Percentiles rank a stretch among this genome's conserved stretches.
These are phyloP conservation scores for Drosophila affinis DNA, from an alignment of 2,888 invertebrate species.

Conservation along the genomic window DNA sequence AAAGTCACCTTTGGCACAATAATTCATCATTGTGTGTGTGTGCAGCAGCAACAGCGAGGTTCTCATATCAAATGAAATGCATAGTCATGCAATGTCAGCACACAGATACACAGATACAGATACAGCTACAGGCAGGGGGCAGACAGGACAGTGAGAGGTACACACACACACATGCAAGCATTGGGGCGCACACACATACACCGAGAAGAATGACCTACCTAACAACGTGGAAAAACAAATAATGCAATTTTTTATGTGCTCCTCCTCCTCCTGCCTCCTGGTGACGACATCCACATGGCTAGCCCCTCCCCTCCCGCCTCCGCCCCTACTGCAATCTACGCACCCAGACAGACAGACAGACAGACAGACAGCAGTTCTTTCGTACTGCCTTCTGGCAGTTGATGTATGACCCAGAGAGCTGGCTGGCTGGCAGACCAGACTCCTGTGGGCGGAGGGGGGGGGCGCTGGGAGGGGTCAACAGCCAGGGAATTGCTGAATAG, in stretches of 20 bases:
- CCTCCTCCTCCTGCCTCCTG: conserved; percentile 4
- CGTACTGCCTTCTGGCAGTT: conserved; percentile 44
- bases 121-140: neutral
- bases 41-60: neutral
- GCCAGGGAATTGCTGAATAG: conserved; percentile 60
- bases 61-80: conserved; percentile 76
- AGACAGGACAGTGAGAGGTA: neutral
- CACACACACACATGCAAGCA: neutral
- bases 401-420: conserved; percentile 64
- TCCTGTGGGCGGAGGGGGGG: neutral
- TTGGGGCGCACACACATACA: neutral
- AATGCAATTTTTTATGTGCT: conserved; percentile 63
- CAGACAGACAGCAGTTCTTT: neutral
- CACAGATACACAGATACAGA: conserved; percentile 38
- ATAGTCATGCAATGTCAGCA: conserved; percentile 66
- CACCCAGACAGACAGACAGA: conserved; percentile 11
- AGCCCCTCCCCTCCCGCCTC: neutral
- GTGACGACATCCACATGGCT: conserved; percentile 35
- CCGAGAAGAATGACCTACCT: conserved; percentile 12
- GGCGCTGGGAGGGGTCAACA: conserved; percentile 48
- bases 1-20: conserved; percentile 72
- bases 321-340: conserved; percentile 48
- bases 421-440: conserved; percentile 17
- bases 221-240: conserved; percentile 60
- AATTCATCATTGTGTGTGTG: conserved; percentile 64